Evolutionary conservation across 30 jellyfish, hydroid and myxozoan genomes (phyloP).

Genomic region (Rhopilema esculentum): DNA sequence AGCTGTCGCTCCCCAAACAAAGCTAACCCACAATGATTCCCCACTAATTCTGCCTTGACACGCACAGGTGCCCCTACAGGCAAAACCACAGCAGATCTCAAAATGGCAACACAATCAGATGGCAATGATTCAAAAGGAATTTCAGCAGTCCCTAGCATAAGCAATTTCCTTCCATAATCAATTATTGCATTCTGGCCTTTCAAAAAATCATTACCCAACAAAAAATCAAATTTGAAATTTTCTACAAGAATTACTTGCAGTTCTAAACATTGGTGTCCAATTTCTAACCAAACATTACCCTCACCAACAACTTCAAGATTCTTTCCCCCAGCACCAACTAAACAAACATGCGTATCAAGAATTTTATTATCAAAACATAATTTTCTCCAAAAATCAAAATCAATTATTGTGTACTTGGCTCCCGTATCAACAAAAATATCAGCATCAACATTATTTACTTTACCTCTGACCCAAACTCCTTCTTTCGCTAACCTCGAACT

Average conservation of each 20-base stretch:
- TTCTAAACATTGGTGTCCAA: neutral
- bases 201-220: slow-evolving; percentile 62
- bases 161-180: slow-evolving; percentile 46
- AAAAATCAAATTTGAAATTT: slow-evolving; percentile 54
- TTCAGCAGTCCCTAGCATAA: slow-evolving; percentile 26
- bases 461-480: slow-evolving; percentile 62
- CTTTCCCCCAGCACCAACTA: slow-evolving; percentile 53
- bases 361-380: slow-evolving; percentile 10
- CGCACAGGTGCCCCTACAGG: slow-evolving; percentile 80
- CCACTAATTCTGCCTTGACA: slow-evolving; percentile 58
- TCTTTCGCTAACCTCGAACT: slow-evolving; percentile 41
- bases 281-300: slow-evolving; percentile 24
- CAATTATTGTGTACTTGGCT: slow-evolving; percentile 52
- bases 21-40: slow-evolving; percentile 76
- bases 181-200: slow-evolving; percentile 5
- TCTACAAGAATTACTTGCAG: slow-evolving; percentile 30
- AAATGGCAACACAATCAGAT: slow-evolving; percentile 74
- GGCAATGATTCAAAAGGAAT: slow-evolving; percentile 65
- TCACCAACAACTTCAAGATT: slow-evolving; percentile 33
- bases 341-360: slow-evolving; percentile 14
- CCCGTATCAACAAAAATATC: slow-evolving; percentile 62
- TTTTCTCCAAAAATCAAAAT: slow-evolving; percentile 55
- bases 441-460: slow-evolving; percentile 37
- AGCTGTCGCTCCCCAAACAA: slow-evolving; percentile 76
- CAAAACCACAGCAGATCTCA: slow-evolving; percentile 44